Evolutionary conservation across 2,113 vertebrate genomes (phyloP), one percentile per base, ranked within the genome.

Genomic region (Ranitomeya variabilis): DNA sequence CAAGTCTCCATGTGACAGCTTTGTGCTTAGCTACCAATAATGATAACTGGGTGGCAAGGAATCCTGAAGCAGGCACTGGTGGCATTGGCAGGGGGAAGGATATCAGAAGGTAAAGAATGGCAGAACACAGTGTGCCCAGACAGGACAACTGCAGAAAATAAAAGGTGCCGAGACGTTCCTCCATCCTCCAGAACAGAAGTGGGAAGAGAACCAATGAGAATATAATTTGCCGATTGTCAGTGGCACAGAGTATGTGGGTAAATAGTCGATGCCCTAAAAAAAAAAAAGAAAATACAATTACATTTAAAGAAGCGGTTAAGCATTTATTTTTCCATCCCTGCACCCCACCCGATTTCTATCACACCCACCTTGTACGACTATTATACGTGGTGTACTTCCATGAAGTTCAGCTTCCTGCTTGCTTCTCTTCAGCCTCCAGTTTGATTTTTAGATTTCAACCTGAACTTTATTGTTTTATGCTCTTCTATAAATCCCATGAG

Each of bases 241-340:
- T 92, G 2, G 96, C 95, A 89, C 95, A 96, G 83, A 97, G 82
- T 11, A 94, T 93, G 66, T 96, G 95, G 86, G 96, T 95, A 86
- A 96, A 91, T 55, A 97, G 92, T 87, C 96, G 95, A 93, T 93
- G 90, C 37, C 90, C 93, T 94, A 89, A 6, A 85, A 60, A 64
- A 80, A 80, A 71, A 86, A 62, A 15, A 64, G 18, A 74, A 45
- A 45, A 45, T 5, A 45, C 37, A 45, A 4, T 45, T 31, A 31
- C 26, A 31, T 31, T 31, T 31, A 31, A 31, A 31, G 26, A 31
- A 31, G 26, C 26, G 26, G 5, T 45, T 45, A 45, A 45, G 37
- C 37, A 45, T 45, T 45, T 45, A 45, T 45, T 45, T 45, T 45
- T 45, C 5, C 37, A 45, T 45, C 37, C 37, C 37, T 45, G 37